These are phyloP conservation scores for Cyphomyrmex costatus DNA, from an alignment of 1,140 invertebrate species.

Conservation along the genomic window DNA sequence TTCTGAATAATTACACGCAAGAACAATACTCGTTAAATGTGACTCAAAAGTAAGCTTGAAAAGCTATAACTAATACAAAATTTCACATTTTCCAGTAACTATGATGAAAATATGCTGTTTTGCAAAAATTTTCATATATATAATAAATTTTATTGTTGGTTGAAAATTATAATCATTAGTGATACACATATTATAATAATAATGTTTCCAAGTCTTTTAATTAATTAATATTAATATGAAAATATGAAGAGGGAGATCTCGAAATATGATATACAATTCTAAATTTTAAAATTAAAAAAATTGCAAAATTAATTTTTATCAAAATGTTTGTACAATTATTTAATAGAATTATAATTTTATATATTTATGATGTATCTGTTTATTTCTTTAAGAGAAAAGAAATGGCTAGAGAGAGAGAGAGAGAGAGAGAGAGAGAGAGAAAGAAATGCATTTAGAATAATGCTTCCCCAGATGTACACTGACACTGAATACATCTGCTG, in stretches of 20 bases:
- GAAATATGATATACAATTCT: neutral
- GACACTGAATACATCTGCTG: neutral
- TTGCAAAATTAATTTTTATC: neutral
- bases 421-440: neutral
- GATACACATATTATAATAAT: neutral
- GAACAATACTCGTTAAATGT: neutral
- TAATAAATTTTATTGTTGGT: neutral
- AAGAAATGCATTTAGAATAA: neutral
- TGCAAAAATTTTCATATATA: neutral
- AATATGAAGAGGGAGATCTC: neutral
- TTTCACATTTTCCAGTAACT: neutral
- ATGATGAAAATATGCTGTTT: neutral
- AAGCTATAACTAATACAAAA: neutral
- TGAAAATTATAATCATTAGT: neutral
- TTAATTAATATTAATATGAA: neutral
- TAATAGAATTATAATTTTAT: neutral
- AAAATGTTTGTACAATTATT: neutral
- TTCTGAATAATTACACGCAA: neutral
- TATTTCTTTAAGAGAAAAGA: neutral
- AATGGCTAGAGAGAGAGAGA: neutral
- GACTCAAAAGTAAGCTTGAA: neutral
- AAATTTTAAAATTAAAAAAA: neutral
- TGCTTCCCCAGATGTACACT: neutral
- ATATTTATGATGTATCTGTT: too few species aligned
- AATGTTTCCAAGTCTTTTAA: neutral